A percentile compares a stretch with the other conserved stretches of the same genome.
These are phyloP conservation scores for Anniella stebbinsi DNA, from an alignment of 2,797 vertebrate species.

Conservation along the genomic window DNA sequence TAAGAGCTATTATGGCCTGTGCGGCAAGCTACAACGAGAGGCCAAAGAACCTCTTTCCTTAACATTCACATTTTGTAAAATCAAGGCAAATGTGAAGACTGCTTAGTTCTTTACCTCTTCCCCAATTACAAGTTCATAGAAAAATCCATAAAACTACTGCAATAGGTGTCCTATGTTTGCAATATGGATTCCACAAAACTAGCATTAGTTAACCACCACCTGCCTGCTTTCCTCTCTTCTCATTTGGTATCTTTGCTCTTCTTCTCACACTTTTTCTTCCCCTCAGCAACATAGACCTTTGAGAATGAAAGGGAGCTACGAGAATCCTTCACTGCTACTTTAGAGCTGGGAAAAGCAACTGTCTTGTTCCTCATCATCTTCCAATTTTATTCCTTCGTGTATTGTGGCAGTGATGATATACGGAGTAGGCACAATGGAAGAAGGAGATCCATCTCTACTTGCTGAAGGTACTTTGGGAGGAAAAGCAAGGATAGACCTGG, in stretches of 20 bases:
- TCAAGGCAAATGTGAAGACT: background rate
- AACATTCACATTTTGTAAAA: slow-evolving; percentile 5
- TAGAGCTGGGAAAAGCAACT: background rate
- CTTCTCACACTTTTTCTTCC: background rate
- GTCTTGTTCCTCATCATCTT: background rate
- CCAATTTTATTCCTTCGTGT: background rate
- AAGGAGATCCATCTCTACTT: background rate
- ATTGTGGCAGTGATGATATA: background rate
- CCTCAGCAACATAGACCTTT: no score
- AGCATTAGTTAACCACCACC: background rate
- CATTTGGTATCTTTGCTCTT: background rate
- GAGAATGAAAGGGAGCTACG: no score
- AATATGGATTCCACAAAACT: background rate
- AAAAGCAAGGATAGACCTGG: background rate
- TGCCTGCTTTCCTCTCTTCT: background rate
- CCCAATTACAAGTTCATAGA: background rate
- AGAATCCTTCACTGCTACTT: background rate
- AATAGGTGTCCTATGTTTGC: background rate
- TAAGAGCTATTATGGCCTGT: background rate
- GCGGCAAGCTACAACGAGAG: background rate
- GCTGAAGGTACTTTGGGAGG: background rate
- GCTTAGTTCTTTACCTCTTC: background rate
- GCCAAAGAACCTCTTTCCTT: background rate
- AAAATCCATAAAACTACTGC: background rate
- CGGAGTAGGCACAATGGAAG: background rate